Conservation (phyloP, 2,888 invertebrate species). For the Cephus spinipes region DNA sequence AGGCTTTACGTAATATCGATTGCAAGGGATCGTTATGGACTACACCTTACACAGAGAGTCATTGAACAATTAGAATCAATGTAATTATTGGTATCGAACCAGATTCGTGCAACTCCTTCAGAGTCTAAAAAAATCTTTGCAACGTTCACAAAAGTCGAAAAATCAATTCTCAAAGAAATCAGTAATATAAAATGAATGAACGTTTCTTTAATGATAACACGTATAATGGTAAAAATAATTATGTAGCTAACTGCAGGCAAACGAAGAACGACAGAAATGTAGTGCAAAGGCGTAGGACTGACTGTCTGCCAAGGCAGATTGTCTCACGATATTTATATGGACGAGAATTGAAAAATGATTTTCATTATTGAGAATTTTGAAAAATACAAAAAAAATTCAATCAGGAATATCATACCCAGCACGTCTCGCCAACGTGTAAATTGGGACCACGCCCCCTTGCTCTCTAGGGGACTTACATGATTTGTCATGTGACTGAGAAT, state of each 20-base stretch:
- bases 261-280: neutral
- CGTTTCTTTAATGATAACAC: neutral
- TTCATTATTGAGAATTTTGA: neutral
- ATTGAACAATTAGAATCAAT: neutral
- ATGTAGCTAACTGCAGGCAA: neutral
- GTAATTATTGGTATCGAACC: neutral
- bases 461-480: conserved; percentile 57
- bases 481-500: conserved; percentile 64
- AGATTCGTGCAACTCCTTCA: neutral
- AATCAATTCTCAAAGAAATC: neutral
- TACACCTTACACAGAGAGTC: neutral
- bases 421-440: neutral
- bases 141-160: neutral
- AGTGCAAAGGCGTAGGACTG: neutral
- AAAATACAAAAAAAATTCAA: conserved; percentile 18
- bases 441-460: conserved; percentile 57
- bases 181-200: neutral
- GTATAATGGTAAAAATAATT: neutral
- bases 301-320: neutral
- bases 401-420: neutral
- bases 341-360: neutral
- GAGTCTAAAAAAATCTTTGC: neutral
- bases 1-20: neutral
- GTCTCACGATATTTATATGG: neutral
- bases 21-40: neutral